Evolutionary conservation across 2,888 invertebrate genomes (phyloP).

Genomic region (Platerodrilus igneus): DNA sequence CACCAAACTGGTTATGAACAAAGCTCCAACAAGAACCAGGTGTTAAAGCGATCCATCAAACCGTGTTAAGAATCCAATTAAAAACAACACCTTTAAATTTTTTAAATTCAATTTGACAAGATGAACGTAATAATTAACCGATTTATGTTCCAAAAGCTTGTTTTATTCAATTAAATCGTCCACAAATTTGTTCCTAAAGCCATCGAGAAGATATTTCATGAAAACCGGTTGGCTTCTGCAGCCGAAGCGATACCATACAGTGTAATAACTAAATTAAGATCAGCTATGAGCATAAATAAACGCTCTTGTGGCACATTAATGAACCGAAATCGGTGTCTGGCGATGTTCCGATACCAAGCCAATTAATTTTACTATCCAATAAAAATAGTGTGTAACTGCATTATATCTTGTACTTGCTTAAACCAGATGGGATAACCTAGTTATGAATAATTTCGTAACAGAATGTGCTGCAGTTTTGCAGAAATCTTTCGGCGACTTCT

Average conservation of each 20-base stretch:
- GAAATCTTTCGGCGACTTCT: too few species aligned
- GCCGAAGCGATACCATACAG: constrained; percentile 29
- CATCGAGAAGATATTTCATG: constrained; percentile 20
- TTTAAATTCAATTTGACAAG: constrained; percentile 7
- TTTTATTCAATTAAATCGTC: constrained; percentile 16
- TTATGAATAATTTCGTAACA: too few species aligned
- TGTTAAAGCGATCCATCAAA: constrained; percentile 13
- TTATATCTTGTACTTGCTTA: constrained; percentile 28
- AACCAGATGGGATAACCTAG: constrained; percentile 22
- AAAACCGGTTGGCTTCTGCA: constrained; percentile 28
- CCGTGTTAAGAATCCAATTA: constrained; percentile 15
- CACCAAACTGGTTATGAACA: too few species aligned
- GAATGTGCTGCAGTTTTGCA: too few species aligned
- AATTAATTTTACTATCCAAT: constrained; percentile 36
- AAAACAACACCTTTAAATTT: constrained; percentile 10
- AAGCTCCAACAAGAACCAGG: too few species aligned
- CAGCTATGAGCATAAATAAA: constrained; percentile 34
- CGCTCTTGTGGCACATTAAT: constrained; percentile 31
- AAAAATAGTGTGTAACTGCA: constrained; percentile 37
- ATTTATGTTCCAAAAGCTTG: constrained; percentile 12
- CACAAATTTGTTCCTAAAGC: constrained; percentile 17
- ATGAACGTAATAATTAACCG: constrained; percentile 12
- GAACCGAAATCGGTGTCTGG: constrained; percentile 34
- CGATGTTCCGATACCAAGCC: constrained; percentile 34
- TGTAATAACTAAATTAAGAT: constrained; percentile 36